Conservation (phyloP, 2,113 vertebrate species). For the Hippolais icterina region DNA sequence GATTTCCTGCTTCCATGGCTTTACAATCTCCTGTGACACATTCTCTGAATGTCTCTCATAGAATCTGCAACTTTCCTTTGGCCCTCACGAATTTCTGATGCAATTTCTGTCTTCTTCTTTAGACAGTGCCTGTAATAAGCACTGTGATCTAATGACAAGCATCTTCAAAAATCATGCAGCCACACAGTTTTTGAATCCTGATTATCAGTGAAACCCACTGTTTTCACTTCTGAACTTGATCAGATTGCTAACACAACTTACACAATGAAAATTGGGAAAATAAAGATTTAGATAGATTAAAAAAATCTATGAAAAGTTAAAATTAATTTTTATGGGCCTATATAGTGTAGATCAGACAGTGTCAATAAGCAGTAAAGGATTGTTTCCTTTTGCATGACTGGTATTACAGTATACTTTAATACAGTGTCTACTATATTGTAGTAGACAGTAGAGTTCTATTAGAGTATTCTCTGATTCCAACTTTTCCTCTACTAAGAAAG, state of each 20-base stretch:
- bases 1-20: background rate
- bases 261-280: background rate
- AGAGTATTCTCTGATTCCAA: background rate
- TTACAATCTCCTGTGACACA: background rate
- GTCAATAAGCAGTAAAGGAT: background rate
- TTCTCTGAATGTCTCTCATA: background rate
- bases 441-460: background rate
- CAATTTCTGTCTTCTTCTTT: background rate
- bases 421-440: background rate
- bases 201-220: background rate
- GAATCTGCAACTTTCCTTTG: background rate
- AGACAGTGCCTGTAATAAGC: background rate
- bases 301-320: background rate
- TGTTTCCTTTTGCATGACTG: background rate
- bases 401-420: background rate
- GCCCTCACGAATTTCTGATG: background rate
- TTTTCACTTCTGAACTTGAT: background rate
- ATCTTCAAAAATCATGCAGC: background rate
- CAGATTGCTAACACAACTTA: background rate
- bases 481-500: background rate
- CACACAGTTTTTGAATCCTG: background rate
- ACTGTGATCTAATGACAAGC: background rate
- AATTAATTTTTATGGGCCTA: background rate
- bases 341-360: background rate
- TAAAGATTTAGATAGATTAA: background rate